These are phyloP conservation scores for Rotaria sp. DNA, from an alignment of 2,888 invertebrate species.

Conservation along the genomic window DNA sequence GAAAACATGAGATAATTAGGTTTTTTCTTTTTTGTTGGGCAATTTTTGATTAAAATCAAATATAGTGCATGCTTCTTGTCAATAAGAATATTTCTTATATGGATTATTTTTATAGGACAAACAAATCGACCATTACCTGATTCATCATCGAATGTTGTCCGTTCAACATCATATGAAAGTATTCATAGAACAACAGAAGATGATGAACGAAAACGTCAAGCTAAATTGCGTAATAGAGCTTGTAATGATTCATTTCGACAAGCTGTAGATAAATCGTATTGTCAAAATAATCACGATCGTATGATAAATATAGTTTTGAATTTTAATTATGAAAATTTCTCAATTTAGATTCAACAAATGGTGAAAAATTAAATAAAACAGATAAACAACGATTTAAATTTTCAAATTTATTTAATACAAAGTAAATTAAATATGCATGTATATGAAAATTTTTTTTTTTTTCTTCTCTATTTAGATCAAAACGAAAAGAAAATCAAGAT, in stretches of 20 bases:
- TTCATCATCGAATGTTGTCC: not conserved
- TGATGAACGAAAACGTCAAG: not conserved
- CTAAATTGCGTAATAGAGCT: not conserved
- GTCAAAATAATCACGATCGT: not conserved
- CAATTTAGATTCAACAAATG: not conserved
- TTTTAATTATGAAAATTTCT: not conserved
- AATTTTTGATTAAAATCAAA: too few species aligned
- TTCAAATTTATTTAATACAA: not conserved
- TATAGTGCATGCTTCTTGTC: too few species aligned
- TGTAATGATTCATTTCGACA: constrained; percentile 27
- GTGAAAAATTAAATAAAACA: not conserved
- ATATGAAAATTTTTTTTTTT: too few species aligned
- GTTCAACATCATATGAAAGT: constrained; percentile 12
- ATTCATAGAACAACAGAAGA: not conserved
- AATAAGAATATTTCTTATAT: too few species aligned
- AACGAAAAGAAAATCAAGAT: constrained; percentile 21
- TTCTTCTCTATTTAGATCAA: not conserved
- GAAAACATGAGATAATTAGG: too few species aligned
- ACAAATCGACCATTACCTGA: not conserved
- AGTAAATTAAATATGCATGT: not conserved
- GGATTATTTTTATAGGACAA: not conserved
- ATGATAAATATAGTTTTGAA: not conserved
- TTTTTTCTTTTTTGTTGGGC: too few species aligned
- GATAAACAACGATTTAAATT: not conserved
- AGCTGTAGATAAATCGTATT: constrained; percentile 5